Conservation (phyloP, 2,888 invertebrate species). For the Cephus sareptanus region DNA sequence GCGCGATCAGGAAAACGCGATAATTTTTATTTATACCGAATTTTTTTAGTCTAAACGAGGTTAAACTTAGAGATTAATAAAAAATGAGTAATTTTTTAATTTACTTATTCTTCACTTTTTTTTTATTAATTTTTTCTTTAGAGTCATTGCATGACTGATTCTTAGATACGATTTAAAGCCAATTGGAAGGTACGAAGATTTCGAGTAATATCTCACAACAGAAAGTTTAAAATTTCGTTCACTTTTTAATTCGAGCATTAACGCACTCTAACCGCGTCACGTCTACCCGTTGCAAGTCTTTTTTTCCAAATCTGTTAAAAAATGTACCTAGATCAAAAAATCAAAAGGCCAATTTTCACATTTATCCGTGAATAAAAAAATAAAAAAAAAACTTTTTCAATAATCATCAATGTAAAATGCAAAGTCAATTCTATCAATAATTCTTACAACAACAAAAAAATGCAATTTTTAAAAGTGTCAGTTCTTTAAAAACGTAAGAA, state of each 20-base stretch:
- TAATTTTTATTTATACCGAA: neutral
- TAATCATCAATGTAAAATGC: neutral
- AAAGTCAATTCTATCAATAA: neutral
- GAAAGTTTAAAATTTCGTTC: neutral
- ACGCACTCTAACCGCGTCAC: neutral
- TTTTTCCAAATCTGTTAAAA: neutral
- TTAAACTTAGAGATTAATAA: neutral
- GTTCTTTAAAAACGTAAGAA: neutral
- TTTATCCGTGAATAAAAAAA: neutral
- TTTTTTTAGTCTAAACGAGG: neutral
- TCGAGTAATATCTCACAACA: slow-evolving; percentile 17
- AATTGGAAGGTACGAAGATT: slow-evolving; percentile 58
- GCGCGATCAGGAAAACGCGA: neutral
- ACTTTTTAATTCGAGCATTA: neutral
- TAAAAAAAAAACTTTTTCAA: neutral
- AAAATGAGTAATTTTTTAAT: neutral
- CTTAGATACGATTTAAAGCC: slow-evolving; percentile 59
- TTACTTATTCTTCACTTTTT: slow-evolving; percentile 1
- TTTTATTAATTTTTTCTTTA: slow-evolving; percentile 37
- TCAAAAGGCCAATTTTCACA: neutral
- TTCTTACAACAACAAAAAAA: no score
- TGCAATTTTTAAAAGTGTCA: no score
- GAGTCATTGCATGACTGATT: slow-evolving; percentile 59
- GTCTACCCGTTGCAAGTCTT: neutral
- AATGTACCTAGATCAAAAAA: neutral